A percentile compares a stretch with the other conserved stretches of the same genome.
Evolutionary conservation across 2,113 vertebrate species (phyloP).

Genomic region (Laticauda laticaudata): DNA sequence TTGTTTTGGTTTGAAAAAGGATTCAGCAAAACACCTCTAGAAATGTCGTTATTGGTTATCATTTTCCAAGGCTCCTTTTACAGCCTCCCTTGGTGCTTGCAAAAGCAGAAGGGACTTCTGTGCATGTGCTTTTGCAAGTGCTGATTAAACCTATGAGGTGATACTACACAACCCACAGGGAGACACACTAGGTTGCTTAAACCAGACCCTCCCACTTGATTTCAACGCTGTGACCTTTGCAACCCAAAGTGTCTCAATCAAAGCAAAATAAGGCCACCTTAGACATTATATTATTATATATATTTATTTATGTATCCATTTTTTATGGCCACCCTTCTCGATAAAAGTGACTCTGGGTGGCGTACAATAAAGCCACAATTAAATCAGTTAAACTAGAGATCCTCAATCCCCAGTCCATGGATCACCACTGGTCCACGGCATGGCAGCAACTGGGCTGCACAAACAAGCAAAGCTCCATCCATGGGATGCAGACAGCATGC

Average conservation of each 20-base stretch:
- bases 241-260: not conserved
- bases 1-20: not conserved
- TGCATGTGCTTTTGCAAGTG: not conserved
- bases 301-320: not conserved
- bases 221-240: not conserved
- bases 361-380: not conserved
- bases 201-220: not conserved
- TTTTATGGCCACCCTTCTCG: not conserved
- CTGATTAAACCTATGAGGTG: not conserved
- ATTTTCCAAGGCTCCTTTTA: not conserved
- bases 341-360: not conserved
- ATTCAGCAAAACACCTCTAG: not conserved
- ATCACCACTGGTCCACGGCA: too few relatives aligned
- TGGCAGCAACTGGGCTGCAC: too few relatives aligned
- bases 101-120: not conserved
- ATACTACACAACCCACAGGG: not conserved
- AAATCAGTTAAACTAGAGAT: not conserved
- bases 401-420: too few relatives aligned
- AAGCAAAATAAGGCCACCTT: not conserved
- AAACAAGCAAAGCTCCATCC: too few relatives aligned
- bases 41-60: not conserved
- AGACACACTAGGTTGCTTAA: not conserved
- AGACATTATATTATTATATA: not conserved
- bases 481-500: too few relatives aligned
- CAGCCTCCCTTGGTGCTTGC: not conserved